A percentile compares a stretch with the other conserved stretches of the same genome.
These are phyloP conservation scores for Hormiphora californensis DNA, from an alignment of 37 sponge, comb jelly and placozoan genomes.

Conservation along the genomic window DNA sequence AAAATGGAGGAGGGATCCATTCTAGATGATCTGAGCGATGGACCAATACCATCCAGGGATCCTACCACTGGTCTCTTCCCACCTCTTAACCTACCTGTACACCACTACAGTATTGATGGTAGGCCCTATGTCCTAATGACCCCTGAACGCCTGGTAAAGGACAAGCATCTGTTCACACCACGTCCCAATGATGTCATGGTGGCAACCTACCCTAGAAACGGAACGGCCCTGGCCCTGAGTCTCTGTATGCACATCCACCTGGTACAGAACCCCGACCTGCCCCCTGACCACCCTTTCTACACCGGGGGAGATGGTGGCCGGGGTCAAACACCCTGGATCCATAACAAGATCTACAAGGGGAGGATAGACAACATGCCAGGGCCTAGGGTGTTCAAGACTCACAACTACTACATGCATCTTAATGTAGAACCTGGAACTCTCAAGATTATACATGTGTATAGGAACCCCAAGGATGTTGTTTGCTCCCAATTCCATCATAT, in stretches of 20 bases:
- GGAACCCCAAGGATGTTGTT: neutral
- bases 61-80: too few relatives aligned
- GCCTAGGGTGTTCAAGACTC: neutral
- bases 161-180: too few relatives aligned
- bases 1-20: too few relatives aligned
- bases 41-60: too few relatives aligned
- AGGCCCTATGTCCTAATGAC: too few relatives aligned
- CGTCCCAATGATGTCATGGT: too few relatives aligned
- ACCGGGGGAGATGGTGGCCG: neutral
- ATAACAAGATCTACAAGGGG: neutral
- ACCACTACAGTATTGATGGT: too few relatives aligned
- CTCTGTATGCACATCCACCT: neutral
- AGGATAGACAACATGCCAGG: neutral
- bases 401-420: neutral
- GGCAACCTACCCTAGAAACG: neutral
- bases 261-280: neutral
- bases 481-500: neutral
- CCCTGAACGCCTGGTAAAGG: too few relatives aligned
- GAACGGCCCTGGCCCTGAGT: neutral
- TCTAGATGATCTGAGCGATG: too few relatives aligned
- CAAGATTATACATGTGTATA: neutral
- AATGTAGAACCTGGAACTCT: neutral
- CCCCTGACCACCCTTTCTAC: neutral
- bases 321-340: neutral
- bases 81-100: too few relatives aligned